Conservation (phyloP, 2,888 invertebrate genomes). For the Eupeodes luniger region DNA sequence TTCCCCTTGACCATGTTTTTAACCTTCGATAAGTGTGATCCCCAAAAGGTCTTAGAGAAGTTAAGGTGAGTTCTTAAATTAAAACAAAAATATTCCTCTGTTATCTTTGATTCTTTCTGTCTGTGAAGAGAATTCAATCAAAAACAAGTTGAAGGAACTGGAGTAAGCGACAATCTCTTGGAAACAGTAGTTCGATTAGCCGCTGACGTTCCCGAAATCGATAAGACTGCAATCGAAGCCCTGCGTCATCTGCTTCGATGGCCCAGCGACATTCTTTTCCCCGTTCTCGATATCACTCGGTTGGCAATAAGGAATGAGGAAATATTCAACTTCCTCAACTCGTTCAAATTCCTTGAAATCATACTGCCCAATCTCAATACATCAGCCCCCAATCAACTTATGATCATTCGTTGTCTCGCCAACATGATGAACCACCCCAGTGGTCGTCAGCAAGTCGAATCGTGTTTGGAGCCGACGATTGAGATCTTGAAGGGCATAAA, state of each 20-base stretch:
- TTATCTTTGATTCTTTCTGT: background rate
- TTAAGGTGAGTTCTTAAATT: constrained; percentile 83
- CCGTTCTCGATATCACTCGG: constrained; percentile 94
- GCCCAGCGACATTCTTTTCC: constrained; percentile 90
- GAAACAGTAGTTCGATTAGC: constrained; percentile 87
- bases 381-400: constrained; percentile 90
- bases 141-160: constrained; percentile 82
- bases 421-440: constrained; percentile 90
- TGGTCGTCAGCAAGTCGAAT: constrained; percentile 80
- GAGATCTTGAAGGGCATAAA: constrained; percentile 79
- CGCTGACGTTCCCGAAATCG: constrained; percentile 81
- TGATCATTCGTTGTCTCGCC: constrained; percentile 90
- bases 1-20: constrained; percentile 85
- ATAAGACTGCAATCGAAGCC: constrained; percentile 84
- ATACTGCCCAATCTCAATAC: constrained; percentile 82
- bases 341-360: constrained; percentile 83
- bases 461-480: constrained; percentile 79
- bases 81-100: background rate
- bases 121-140: constrained; percentile 88
- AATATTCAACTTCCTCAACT: constrained; percentile 86
- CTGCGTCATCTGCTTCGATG: constrained; percentile 80
- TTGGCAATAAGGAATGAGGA: constrained; percentile 90
- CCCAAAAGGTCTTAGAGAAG: constrained; percentile 90
- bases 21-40: constrained; percentile 92
- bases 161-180: constrained; percentile 79